Base-by-base conservation (phyloP, 1,140 invertebrate genomes). In the Leptinotarsa lineolata region DNA sequence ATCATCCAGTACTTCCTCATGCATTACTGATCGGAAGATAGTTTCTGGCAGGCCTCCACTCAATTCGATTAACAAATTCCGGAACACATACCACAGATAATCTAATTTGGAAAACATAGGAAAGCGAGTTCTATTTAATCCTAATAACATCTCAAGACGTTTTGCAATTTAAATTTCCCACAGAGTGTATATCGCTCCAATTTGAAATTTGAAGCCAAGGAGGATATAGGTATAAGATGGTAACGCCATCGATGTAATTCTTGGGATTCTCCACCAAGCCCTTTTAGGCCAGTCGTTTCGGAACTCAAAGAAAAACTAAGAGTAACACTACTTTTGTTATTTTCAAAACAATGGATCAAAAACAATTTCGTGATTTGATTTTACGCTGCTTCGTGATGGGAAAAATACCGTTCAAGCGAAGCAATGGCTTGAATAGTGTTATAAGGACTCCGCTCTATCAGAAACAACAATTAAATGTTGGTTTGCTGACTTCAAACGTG, bases 211-310 rank as follows among this genome's bases (percentile, higher is more conserved):
- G 64, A 66, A 66, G 22, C 64, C 30, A 66, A n/a, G 22, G 61
- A 15, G n/a, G 30, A 66, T 66, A 66, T 66, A 66, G 64, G 64
- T 66, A 66, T 66, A 66, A 66, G 64, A 66, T 66, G 64, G 64
- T 66, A 66, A 66, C 64, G 64, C 64, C 22, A 39, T 39, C 64
- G 48, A 54, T 54, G 16, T 54, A 54, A 54, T 54, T 54, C 48
- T 54, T 54, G 48, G 48, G 48, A 54, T 54, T 54, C 48, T 18
- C 48, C n/a, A 16, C 48, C 15, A 15, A 18, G 3, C n/a, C 48
- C 48, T 54, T 54, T 15, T 54, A 54, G 48, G 48, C 48, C 48
- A 54, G 48, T 54, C 48, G 48, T 54, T 54, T 16, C 6, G 16
- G n/a, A 8, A 8, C 16, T 3, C 30, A 39, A 11, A 11, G 8